Evolutionary conservation across 2,113 vertebrate species (phyloP), one percentile per base, ranked within the genome.

Genomic region (Oenanthe oenanthe): DNA sequence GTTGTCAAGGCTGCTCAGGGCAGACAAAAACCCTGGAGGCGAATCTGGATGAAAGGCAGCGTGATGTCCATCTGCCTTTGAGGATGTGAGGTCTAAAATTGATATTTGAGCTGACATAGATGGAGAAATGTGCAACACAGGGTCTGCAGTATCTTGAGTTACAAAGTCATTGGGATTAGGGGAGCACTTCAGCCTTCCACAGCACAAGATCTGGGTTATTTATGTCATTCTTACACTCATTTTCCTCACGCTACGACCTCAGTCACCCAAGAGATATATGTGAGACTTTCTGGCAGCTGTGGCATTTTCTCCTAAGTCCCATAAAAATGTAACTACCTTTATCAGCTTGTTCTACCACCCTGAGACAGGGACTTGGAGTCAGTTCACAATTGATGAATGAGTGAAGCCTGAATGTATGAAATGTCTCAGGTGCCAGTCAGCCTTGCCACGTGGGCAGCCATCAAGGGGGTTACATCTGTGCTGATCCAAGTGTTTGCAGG

Each of bases 1-100:
- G 62, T 79, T 95, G 88, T 85, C 78, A 92, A n/a, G 66, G 56
- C 87, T 96, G 78, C 75, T 87, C 65, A 89, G 43, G 65, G 75
- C 84, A 85, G 77, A 58, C 18, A 56, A 78, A 91, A 86, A 5
- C 58, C 84, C 90, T 72, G 47, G 54, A 88, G 93, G 88, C 34
- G 4, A 11, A 32, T 88, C 31, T 50, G 70, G 31, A 38, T 90
- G 43, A 89, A 71, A 89, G 51, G 43, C 40, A 56, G 47, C 19
- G 72, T 60, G 82, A 38, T 89, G 61, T 63, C 68, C 82, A 32
- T 61, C 93, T 90, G 71, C 58, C 82, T 79, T 93, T 2, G 1
- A 47, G 61, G 38, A 15, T 42, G 26, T 72, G 65, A 93, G 36
- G 54, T 80, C 70, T 92, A 13, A 85, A 74, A 92, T 38, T 61